A percentile compares a stretch with the other conserved stretches of the same genome.
These are phyloP conservation scores for Pao palembangensis DNA, from an alignment of 2,113 vertebrate genomes.

Conservation along the genomic window DNA sequence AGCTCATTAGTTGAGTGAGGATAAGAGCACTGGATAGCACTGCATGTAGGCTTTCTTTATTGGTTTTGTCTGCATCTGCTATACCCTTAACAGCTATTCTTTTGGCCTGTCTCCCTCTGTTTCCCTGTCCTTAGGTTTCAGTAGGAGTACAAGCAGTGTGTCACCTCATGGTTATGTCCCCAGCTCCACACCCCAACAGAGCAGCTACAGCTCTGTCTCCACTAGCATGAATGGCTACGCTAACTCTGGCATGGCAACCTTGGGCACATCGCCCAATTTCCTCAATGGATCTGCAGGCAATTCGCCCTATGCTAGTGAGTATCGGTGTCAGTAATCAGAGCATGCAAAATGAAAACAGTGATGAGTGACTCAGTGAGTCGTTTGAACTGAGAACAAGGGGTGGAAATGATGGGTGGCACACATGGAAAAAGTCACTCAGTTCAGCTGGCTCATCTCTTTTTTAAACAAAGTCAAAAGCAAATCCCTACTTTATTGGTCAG, in stretches of 20 bases:
- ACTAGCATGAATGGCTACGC: slow-evolving; percentile 96
- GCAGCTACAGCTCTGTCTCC: slow-evolving; percentile 93
- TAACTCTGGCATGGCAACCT: slow-evolving; percentile 93
- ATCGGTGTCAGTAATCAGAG: slow-evolving; percentile 32
- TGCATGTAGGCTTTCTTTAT: slow-evolving; percentile 50
- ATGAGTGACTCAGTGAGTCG: slow-evolving; percentile 4
- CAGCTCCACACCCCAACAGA: slow-evolving; percentile 95
- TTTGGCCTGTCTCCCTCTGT: slow-evolving; percentile 23
- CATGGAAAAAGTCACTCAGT: slow-evolving; percentile 39
- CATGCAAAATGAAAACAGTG: background rate
- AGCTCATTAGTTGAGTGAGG: slow-evolving; percentile 32
- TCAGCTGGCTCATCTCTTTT: slow-evolving; percentile 69
- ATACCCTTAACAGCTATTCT: slow-evolving; percentile 47
- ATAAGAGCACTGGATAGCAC: slow-evolving; percentile 34
- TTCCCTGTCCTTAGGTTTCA: slow-evolving; percentile 81
- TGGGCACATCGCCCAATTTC: slow-evolving; percentile 94
- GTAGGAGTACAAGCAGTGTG: slow-evolving; percentile 93
- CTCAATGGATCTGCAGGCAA: slow-evolving; percentile 97
- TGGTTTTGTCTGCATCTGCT: slow-evolving; percentile 54
- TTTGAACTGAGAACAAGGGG: slow-evolving; percentile 2
- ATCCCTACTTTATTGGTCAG: slow-evolving; percentile 64
- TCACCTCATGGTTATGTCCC: slow-evolving; percentile 95
- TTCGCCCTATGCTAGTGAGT: slow-evolving; percentile 98
- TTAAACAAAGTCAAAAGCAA: slow-evolving; percentile 71
- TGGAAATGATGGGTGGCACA: slow-evolving; percentile 23